Evolutionary conservation across 2,113 vertebrate genomes (phyloP).

Genomic region (Melozone crissalis): DNA sequence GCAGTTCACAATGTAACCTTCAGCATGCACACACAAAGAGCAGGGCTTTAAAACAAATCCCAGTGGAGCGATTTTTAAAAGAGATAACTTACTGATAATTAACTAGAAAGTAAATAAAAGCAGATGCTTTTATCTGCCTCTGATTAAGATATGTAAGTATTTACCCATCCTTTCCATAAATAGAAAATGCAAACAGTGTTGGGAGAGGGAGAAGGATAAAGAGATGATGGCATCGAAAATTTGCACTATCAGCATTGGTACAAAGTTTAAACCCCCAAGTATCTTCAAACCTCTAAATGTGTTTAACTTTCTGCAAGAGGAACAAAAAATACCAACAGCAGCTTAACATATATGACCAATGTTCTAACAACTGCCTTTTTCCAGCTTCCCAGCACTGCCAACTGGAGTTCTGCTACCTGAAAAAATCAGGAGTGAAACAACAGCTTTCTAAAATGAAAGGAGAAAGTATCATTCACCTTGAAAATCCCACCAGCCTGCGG

Average conservation of each 20-base stretch:
- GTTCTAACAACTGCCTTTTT: not conserved
- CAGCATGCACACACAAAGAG: not conserved
- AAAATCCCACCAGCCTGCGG: conserved; percentile 85
- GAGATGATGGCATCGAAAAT: not conserved
- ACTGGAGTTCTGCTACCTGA: not conserved
- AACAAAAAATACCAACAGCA: not conserved
- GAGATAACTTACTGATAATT: not conserved
- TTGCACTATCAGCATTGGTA: not conserved
- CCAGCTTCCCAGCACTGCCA: not conserved
- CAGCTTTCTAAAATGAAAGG: not conserved
- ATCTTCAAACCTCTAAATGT: not conserved
- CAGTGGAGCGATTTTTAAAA: not conserved
- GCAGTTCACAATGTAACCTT: not conserved
- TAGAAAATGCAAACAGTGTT: not conserved
- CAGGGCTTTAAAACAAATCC: not conserved
- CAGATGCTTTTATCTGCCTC: not conserved
- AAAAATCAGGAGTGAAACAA: not conserved
- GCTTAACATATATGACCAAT: not conserved
- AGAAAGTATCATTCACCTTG: conserved; percentile 75
- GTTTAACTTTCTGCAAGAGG: not conserved
- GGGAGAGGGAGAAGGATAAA: not conserved
- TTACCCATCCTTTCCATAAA: not conserved
- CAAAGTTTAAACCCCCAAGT: not conserved
- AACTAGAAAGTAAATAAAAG: conserved; percentile 1
- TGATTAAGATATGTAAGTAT: not conserved